phyloP scores from a whole-genome alignment of 64 coral and sea anemone species.

The Dendronephthya gigantea region DNA sequence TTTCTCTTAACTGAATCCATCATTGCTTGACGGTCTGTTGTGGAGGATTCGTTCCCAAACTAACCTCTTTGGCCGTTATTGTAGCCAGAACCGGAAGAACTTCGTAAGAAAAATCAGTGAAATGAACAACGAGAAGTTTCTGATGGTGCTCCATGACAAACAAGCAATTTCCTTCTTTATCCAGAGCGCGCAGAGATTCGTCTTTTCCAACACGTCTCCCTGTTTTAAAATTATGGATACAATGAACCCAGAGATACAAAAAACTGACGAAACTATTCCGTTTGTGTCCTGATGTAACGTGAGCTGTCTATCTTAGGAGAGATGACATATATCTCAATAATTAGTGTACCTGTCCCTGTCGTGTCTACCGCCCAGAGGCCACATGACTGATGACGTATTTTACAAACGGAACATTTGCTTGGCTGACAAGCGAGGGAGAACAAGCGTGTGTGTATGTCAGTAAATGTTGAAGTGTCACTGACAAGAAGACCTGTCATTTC shows the following conservation, averaged over 20 bases:
- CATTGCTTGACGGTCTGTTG: neutral
- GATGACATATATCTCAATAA: neutral
- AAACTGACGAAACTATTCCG: too few species aligned
- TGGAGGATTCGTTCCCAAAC: neutral
- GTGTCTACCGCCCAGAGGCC: neutral
- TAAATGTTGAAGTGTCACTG: neutral
- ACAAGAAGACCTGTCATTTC: neutral
- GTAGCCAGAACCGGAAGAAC: neutral
- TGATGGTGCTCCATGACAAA: neutral
- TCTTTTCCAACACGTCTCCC: neutral
- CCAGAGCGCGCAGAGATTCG: neutral
- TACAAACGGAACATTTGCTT: neutral
- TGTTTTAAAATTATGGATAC: neutral
- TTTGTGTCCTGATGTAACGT: too few species aligned
- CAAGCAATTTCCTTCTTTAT: neutral
- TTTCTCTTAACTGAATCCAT: too few species aligned
- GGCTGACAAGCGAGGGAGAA: neutral
- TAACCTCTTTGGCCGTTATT: neutral
- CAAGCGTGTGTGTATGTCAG: neutral
- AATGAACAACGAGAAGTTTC: neutral
- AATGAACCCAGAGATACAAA: too few species aligned
- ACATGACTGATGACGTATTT: neutral
- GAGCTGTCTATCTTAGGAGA: too few species aligned
- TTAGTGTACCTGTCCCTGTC: neutral
- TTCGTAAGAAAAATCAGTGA: neutral